Base-by-base conservation (phyloP, 1,140 invertebrate species). In the Holcopasites calliopsidis region DNA sequence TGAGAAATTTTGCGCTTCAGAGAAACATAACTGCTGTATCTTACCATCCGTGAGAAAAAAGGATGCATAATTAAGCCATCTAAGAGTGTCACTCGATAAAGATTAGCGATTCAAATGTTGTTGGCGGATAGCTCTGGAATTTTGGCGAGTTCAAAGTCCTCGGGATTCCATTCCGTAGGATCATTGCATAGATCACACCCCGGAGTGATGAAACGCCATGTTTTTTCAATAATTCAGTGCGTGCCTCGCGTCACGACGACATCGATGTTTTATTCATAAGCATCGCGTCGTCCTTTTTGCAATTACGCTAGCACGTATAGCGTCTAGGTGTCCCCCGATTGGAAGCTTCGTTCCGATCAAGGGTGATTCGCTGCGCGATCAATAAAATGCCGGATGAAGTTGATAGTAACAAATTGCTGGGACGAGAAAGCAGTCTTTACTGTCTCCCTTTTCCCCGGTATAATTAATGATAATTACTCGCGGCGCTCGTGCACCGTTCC, bases 221-320 rank as follows among this genome's bases (percentile, higher is more conserved):
- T 82, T 76, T 76, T 71, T 69, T 79, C 71, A 72, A 85, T 84
- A 80, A 85, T 85, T 86, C 82, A 85, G 55, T 73, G 73, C 80
- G 78, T 83, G 85, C 72, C 65, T 50, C 57, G 72, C 69, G 82
- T 82, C 66, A 68, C 82, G 73, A 76, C 49, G 33, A 57, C 70
- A 18, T 44, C 64, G 26, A 86, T 86, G 62, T 85, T 81, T 86
- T 86, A 86, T 86, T 85, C 84, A 84, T 84, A 54, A 62, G 16
- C 21, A 61, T 55, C 38, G 70, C 70, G 75, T 82, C 61, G 64
- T 81, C 60, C 71, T 76, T 85, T 76, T 85, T 84, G 76, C 82
- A 84, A 84, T 85, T 85, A 85, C 75, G 49, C 76, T 31, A 76
- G 75, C 71, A 57, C 40, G 66, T 38, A 57, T 23, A 11, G 61